Evolutionary conservation across 2,888 invertebrate species (phyloP).

Genomic region (Cheilosia pagana): DNA sequence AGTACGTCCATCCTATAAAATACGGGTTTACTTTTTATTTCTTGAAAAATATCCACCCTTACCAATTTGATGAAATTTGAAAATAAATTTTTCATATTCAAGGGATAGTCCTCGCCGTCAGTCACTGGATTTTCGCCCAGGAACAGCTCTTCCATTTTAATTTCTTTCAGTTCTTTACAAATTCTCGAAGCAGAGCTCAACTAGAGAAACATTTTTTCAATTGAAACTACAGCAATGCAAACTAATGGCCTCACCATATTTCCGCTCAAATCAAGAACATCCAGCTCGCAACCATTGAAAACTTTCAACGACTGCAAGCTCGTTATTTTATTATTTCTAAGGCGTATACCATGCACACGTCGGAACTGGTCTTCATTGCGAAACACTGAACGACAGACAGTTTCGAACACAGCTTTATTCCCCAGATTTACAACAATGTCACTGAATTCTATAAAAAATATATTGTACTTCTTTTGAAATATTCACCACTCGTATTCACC

Average conservation of each 20-base stretch:
- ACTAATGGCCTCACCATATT: conserved; percentile 77
- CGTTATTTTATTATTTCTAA: conserved; percentile 78
- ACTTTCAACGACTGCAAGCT: conserved; percentile 78
- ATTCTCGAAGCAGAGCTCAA: conserved; percentile 77
- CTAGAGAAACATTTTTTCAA: conserved; percentile 61
- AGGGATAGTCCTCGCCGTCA: conserved; percentile 78
- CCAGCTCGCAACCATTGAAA: conserved; percentile 78
- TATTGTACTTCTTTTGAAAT: not conserved
- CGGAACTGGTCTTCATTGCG: conserved; percentile 79
- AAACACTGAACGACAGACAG: conserved; percentile 78
- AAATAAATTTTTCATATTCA: conserved; percentile 78
- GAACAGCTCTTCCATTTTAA: conserved; percentile 78
- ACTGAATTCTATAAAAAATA: conserved; percentile 68
- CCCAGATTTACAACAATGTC: conserved; percentile 78
- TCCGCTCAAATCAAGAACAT: conserved; percentile 78
- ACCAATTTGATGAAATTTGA: conserved; percentile 78
- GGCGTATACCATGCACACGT: conserved; percentile 78
- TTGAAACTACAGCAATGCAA: not conserved
- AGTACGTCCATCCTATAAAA: conserved; percentile 78
- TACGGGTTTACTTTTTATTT: no score
- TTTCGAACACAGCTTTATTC: conserved; percentile 78
- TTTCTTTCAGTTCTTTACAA: conserved; percentile 77
- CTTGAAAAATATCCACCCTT: not conserved
- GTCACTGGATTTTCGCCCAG: conserved; percentile 79
- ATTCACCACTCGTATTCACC: conserved; percentile 8